Evolutionary conservation across 2,888 invertebrate species (phyloP), one percentile per base, ranked within the genome.

Genomic region (Caenorhabditis sp.): DNA sequence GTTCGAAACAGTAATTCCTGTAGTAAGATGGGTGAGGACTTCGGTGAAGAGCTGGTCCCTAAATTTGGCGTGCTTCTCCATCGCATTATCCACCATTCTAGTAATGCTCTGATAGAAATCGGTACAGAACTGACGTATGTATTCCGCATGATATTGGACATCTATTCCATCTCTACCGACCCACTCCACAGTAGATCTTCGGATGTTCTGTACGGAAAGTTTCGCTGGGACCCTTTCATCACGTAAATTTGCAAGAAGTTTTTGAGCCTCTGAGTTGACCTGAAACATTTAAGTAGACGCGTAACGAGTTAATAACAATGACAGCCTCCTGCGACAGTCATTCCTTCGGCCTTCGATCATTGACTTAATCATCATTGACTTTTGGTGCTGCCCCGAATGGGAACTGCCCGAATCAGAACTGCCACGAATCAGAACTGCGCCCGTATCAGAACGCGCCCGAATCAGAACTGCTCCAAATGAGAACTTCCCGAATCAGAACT

Each of bases 131-230:
- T 87, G 84, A 11, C 82, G 61, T 35, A 87, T 70, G 73, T 87
- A 98, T 89, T 96, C 96, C 65, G 84, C 81, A 53, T 87, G 86
- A 0, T 95, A 95, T 89, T 96, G 95, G 2, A 93, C 92, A 87
- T 96, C 95, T 30, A 98, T 91, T 30, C 97, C 97, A 89, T 96
- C 95, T 53, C 96, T 92, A 0, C 96, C 96, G 46, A 95, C 95
- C 98, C 98, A 98, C 89, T 97, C 96, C 0, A 98, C 95, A 0
- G 94, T 95, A 87, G 95, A 95, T 85, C 95, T 94, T 89, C 95
- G 94, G 79, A 94, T 92, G 89, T 96, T 96, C 61, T 93, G 93
- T 0, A 93, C 92, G 89, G 95, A 95, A 79, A 96, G 94, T 90
- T 95, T 95, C 56, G 93, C 93, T 0, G 95, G 94, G 5, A 98